A percentile compares a stretch with the other conserved stretches of the same genome.
These are phyloP conservation scores for Scaptomyza caliginosa DNA, from an alignment of 2,888 invertebrate genomes.

Conservation along the genomic window DNA sequence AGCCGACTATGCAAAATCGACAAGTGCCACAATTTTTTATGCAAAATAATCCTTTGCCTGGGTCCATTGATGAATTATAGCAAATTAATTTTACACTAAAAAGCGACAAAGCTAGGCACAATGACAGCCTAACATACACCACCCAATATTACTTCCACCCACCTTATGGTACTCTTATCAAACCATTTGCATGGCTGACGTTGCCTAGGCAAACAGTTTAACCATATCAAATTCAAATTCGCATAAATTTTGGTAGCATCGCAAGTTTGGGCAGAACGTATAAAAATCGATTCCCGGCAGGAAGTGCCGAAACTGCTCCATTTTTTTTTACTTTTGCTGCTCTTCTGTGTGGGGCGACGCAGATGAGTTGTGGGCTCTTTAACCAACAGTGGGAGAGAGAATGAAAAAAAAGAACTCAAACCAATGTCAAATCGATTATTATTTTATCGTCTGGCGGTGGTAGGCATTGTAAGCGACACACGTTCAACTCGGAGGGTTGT, in stretches of 20 bases:
- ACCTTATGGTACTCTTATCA: conserved; percentile 55
- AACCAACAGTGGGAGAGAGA: conserved; percentile 18
- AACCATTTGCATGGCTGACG: conserved; percentile 71
- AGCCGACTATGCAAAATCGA: conserved; percentile 65
- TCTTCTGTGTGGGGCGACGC: conserved; percentile 11
- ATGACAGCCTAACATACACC: conserved; percentile 36
- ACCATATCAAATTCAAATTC: conserved; percentile 78
- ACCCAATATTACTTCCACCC: neutral
- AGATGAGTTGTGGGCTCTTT: conserved; percentile 51
- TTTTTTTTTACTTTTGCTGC: conserved; percentile 28
- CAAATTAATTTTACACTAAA: conserved; percentile 81
- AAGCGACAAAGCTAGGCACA: conserved; percentile 63
- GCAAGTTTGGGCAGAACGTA: conserved; percentile 38
- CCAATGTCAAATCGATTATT: conserved; percentile 80
- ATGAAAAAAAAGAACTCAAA: conserved; percentile 34
- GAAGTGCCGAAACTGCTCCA: conserved; percentile 55
- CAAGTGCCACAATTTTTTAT: conserved; percentile 73
- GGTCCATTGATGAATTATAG: conserved; percentile 81
- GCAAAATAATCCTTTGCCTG: conserved; percentile 66
- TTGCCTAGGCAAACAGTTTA: conserved; percentile 73
- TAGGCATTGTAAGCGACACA: conserved; percentile 36
- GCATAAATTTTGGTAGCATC: conserved; percentile 65
- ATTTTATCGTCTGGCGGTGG: conserved; percentile 65
- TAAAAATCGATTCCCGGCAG: conserved; percentile 66
- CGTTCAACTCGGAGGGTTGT: conserved; percentile 50